Percentiles rank a stretch among this genome's conserved stretches.
Evolutionary conservation across 1,140 invertebrate species (phyloP).

Genomic region (Heliconius hewitsoni): DNA sequence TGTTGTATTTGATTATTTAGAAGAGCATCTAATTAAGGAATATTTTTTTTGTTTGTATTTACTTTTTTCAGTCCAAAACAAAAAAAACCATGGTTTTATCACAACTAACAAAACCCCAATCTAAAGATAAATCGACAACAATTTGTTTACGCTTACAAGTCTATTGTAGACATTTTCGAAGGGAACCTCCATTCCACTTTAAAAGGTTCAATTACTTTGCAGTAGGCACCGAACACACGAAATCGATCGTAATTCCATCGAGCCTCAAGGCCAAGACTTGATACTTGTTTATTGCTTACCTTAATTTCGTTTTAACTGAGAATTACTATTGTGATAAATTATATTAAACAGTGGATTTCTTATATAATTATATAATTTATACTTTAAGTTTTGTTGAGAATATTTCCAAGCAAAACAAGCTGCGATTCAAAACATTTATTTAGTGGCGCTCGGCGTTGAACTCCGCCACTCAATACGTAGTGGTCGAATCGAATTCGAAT

Average conservation of each 20-base stretch:
- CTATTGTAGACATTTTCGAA: neutral
- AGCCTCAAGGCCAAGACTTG: slow-evolving; percentile 24
- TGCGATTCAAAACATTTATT: too few relatives aligned
- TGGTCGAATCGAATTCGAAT: too few relatives aligned
- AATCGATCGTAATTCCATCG: slow-evolving; percentile 21
- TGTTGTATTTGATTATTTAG: too few relatives aligned
- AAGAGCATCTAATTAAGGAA: neutral
- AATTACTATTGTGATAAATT: neutral
- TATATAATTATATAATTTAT: too few relatives aligned
- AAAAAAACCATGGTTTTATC: neutral
- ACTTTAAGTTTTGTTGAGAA: too few relatives aligned
- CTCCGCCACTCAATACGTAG: too few relatives aligned
- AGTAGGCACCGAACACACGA: slow-evolving; percentile 2
- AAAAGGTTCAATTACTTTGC: neutral
- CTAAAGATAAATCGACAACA: neutral
- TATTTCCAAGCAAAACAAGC: too few relatives aligned
- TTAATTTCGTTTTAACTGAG: neutral
- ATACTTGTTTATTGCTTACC: neutral
- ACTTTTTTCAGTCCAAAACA: neutral
- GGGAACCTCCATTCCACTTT: neutral
- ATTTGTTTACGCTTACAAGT: slow-evolving; percentile 6
- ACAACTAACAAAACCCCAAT: neutral
- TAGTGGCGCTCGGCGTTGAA: too few relatives aligned
- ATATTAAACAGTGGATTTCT: too few relatives aligned
- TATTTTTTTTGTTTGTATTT: neutral